Evolutionary conservation across 53 echinoderm and acorn worm species (phyloP).

Genomic region (Luidia sarsii): DNA sequence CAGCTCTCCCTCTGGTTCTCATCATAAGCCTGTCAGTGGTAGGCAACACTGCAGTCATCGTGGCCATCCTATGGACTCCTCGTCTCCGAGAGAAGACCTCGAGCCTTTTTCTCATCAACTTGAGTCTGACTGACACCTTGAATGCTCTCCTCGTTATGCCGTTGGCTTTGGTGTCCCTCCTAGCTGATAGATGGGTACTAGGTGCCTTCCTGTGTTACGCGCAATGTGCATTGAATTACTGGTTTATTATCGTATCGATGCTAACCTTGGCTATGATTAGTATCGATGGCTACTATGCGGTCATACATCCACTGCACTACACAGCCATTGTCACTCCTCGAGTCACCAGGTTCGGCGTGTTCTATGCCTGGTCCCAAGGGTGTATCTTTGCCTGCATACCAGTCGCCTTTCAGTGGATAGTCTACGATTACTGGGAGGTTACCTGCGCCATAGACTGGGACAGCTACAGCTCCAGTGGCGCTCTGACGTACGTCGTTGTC

Average conservation of each 20-base stretch:
- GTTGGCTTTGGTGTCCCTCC: conserved; percentile 13
- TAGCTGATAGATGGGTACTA: conserved; percentile 46
- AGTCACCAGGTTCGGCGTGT: background rate
- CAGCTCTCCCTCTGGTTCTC: conserved; percentile 3
- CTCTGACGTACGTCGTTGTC: conserved; percentile 47
- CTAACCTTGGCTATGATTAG: conserved; percentile 62
- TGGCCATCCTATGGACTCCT: conserved; percentile 46
- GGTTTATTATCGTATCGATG: conserved; percentile 66
- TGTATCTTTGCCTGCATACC: conserved; percentile 45
- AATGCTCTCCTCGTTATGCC: conserved; percentile 61
- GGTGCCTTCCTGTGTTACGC: conserved; percentile 41
- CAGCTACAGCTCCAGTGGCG: conserved; percentile 27
- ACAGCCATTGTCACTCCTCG: conserved; percentile 33
- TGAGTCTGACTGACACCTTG: conserved; percentile 57
- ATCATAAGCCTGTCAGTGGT: conserved; percentile 39
- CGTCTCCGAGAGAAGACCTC: conserved; percentile 43
- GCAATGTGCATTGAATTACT: conserved; percentile 68
- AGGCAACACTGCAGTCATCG: conserved; percentile 47
- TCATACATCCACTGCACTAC: conserved; percentile 37
- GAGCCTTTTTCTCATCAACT: conserved; percentile 45
- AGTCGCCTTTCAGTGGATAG: conserved; percentile 48
- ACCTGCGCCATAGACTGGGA: conserved; percentile 69
- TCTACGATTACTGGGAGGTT: conserved; percentile 64
- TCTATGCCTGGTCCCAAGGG: conserved; percentile 58
- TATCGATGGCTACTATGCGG: conserved; percentile 50